Base-by-base conservation (phyloP, 2,888 invertebrate genomes). In the Globia sparganii region DNA sequence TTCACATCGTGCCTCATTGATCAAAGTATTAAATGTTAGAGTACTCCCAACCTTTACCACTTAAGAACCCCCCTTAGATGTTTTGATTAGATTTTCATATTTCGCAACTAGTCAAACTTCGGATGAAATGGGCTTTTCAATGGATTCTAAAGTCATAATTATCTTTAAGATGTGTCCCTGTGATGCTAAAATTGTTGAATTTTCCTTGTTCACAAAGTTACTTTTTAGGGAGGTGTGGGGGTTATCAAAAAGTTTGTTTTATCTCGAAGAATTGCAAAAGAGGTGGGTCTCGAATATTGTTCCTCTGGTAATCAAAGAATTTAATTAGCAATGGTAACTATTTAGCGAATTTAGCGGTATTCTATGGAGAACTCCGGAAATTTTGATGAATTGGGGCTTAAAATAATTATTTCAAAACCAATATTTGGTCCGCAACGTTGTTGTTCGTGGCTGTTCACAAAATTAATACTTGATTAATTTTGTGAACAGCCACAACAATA, bases 1-100 rank as follows among this genome's bases (percentile, higher is more conserved):
- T 90, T 88, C 69, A 72, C 76, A 81, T 82, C 84, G 83, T 85
- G 88, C 81, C 87, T 86, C 92, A 92, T 90, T 90, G 93, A 90
- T 91, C 92, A 91, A 91, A 91, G 92, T 88, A 90, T 92, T 91
- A 87, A 78, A 91, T 86, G 83, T 83, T 77, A 81, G 83, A 85
- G 87, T 72, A 86, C 83, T 86, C 72, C n/a, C 69, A 85, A 80
- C 77, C 77, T 81, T 83, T 77, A 77, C 85, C 89, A 87, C 88
- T 91, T 87, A 86, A 72, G 72, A 88, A 87, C 86, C 89, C 76
- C 68, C 77, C 82, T n/a, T n/a, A 89, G 89, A 88, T 91, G 90
- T 90, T 91, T 90, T 93, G 92, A 92, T 93, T 92, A 92, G 91
- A 92, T 92, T 92, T 92, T 90, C 89, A 89, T 91, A 90, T 87